These are phyloP conservation scores for Zaprionus tsacasi DNA, from an alignment of 1,140 invertebrate species.

Conservation along the genomic window DNA sequence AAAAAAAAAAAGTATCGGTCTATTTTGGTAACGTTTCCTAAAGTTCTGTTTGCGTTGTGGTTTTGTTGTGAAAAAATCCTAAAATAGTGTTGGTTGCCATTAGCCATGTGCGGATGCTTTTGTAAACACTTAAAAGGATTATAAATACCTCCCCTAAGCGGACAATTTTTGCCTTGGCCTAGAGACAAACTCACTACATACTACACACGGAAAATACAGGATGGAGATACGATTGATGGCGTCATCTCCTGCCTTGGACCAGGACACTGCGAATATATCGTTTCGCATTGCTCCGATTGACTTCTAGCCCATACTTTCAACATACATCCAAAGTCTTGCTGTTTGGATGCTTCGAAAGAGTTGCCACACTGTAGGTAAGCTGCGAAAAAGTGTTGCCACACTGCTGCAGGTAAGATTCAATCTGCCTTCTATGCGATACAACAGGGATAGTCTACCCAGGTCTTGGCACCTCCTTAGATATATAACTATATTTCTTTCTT, in stretches of 20 bases:
- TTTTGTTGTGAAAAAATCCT: not conserved
- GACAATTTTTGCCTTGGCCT: no score
- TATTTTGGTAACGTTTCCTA: not conserved
- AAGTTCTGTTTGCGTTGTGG: not conserved
- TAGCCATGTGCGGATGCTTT: not conserved
- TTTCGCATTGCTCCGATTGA: not conserved
- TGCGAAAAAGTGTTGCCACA: no score
- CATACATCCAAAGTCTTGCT: not conserved
- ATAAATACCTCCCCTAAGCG: not conserved
- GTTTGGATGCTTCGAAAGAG: not conserved
- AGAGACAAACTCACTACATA: no score
- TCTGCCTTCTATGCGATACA: no score
- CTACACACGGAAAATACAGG: not conserved
- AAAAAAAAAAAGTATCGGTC: not conserved
- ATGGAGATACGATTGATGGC: not conserved
- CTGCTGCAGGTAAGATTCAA: no score
- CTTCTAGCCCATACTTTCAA: not conserved
- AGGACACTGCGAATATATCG: not conserved
- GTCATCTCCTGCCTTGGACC: not conserved
- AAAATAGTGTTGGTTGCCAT: no score
- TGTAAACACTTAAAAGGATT: not conserved
- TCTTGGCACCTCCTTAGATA: no score
- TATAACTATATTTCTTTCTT: no score
- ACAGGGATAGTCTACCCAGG: no score
- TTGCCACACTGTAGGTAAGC: not conserved